Percentiles rank a stretch among this genome's conserved stretches.
These are phyloP conservation scores for Upupa epops DNA, from an alignment of 2,113 vertebrate species.

Conservation along the genomic window DNA sequence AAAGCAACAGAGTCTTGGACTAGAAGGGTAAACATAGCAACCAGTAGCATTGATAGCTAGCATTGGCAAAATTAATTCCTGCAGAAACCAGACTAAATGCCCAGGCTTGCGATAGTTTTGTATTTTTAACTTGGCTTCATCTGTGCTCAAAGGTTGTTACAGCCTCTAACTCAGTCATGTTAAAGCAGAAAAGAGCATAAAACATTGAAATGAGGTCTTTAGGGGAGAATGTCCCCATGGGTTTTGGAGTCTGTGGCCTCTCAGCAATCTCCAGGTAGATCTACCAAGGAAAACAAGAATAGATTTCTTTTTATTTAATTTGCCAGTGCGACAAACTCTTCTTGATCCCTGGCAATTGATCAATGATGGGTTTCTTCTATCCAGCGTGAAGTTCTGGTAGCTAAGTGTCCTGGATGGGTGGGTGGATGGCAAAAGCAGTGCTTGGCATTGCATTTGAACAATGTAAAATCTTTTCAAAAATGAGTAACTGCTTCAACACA, in stretches of 20 bases:
- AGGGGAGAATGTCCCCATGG: fast-evolving
- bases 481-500: neutral
- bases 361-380: neutral
- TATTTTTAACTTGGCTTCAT: neutral
- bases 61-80: neutral
- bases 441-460: neutral
- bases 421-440: neutral
- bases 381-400: neutral
- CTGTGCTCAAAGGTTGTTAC: neutral
- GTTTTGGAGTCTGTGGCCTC: neutral
- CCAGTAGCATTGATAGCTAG: neutral
- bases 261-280: neutral
- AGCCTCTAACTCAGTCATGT: neutral
- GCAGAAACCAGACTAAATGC: neutral
- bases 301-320: neutral
- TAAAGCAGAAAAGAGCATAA: neutral
- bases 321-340: neutral
- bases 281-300: neutral
- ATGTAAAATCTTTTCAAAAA: neutral
- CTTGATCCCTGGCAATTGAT: neutral
- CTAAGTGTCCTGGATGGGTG: neutral
- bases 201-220: neutral
- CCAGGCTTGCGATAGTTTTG: neutral
- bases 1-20: neutral
- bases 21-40: neutral